Evolutionary conservation across 1,140 invertebrate genomes (phyloP).

Genomic region (Megathymus violae): DNA sequence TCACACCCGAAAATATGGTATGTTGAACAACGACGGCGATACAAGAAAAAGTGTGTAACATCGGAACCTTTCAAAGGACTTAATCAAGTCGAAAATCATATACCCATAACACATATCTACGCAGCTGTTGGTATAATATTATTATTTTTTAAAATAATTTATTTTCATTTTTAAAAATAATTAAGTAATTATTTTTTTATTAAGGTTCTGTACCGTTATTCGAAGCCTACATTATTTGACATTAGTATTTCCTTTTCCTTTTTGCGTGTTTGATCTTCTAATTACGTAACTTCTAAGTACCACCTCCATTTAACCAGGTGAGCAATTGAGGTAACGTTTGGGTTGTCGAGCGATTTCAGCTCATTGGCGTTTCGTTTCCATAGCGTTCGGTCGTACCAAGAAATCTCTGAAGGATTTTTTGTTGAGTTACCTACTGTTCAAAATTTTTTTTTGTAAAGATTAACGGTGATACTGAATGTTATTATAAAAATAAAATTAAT

Average conservation of each 20-base stretch:
- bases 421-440: not conserved
- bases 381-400: not conserved
- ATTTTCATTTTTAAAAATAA: too few species aligned
- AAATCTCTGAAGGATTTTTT: not conserved
- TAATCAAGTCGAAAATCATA: too few species aligned
- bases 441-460: too few species aligned
- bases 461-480: not conserved
- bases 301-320: not conserved
- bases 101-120: too few species aligned
- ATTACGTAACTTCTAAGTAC: not conserved
- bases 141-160: too few species aligned
- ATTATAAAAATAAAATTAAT: not conserved
- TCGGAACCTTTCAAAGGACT: too few species aligned
- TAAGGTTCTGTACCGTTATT: too few species aligned
- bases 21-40: too few species aligned
- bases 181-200: too few species aligned
- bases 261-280: not conserved
- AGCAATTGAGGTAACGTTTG: not conserved
- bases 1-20: too few species aligned
- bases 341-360: not conserved
- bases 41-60: too few species aligned
- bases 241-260: not conserved
- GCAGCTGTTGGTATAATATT: too few species aligned
- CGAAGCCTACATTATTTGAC: not conserved
- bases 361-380: conserved; percentile 3